Evolutionary conservation across 2,888 invertebrate genomes (phyloP), one percentile per base, ranked within the genome.

Genomic region (Cheilosia soror): DNA sequence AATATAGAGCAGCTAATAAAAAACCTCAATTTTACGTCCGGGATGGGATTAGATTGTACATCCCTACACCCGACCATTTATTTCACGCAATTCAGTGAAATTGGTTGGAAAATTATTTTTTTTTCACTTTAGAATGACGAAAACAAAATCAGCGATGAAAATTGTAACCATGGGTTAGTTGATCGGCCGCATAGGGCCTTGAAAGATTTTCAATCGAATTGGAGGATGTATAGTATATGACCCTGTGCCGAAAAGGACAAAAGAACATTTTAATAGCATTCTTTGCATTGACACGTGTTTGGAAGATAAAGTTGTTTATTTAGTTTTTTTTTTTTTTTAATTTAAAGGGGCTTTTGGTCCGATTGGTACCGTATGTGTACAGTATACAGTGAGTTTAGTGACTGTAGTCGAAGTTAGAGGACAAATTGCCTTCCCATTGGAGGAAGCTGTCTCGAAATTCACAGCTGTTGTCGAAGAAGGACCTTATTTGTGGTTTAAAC

Each of bases 71-170:
- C 47, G 27, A 9, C 42, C 60, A 37, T 53, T 62, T 60, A 27
- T 60, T 44, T 53, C 62, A 62, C 40, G 69, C 78, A 68, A 77
- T 77, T 68, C 60, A 29, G 63, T 63, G 69, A 69, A 78, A 78
- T 78, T 47, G 78, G 31, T 63, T 78, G 78, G 78, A 78, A 78
- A 78, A 71, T 57, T 27, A 57, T 68, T 69, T 69, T 69, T 47
- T 60, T 37, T 9, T n/a, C 25, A 27, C 11, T 51, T 29, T 20
- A 7, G 20, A 55, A 29, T 27, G 5, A 44, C 42, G 25, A 11
- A 27, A 44, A 29, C 4, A 25, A 68, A 69, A 6, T 4, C 13
- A 47, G 37, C 55, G 47, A 42, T 51, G 68, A 20, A 60, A 76
- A 68, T 68, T 53, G 49, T 66, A 20, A 49, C 57, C 55, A 49